phyloP scores from a whole-genome alignment of 1,140 invertebrate genomes.

The Ceratosolen solmsi region DNA sequence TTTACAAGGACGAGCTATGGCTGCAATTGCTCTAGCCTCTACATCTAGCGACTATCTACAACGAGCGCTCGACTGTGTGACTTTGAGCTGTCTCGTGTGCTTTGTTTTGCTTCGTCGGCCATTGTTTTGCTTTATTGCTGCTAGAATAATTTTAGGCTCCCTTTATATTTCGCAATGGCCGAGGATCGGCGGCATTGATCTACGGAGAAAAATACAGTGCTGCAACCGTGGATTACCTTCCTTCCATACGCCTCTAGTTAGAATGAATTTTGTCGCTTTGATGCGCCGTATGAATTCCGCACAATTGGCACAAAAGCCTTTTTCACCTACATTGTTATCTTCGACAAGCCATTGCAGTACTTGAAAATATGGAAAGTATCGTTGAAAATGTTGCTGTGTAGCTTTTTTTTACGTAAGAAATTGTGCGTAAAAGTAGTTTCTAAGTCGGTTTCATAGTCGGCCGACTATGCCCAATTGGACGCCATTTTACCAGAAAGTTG shows the following conservation, averaged over 20 bases:
- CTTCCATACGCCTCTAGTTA: background rate
- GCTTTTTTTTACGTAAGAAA: no score
- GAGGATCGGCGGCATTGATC: background rate
- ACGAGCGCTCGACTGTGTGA: background rate
- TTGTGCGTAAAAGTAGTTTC: no score
- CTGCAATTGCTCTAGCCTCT: no score
- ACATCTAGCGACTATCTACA: no score
- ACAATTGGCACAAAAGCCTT: no score
- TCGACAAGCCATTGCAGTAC: no score
- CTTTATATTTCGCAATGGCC: background rate
- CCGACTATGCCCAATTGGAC: no score
- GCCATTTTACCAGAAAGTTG: no score
- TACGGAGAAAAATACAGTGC: background rate
- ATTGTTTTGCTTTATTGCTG: background rate
- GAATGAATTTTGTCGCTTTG: background rate
- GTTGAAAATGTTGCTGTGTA: no score
- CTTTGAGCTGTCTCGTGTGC: background rate
- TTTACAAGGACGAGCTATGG: constrained; percentile 10
- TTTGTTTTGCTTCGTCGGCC: constrained; percentile 1
- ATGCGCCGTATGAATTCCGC: background rate
- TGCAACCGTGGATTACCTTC: background rate
- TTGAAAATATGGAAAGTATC: no score
- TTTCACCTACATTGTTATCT: no score
- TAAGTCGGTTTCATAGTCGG: no score
- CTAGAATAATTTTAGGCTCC: background rate